Evolutionary conservation across 2,888 invertebrate species (phyloP).

Genomic region (Toxonevra muliebris): DNA sequence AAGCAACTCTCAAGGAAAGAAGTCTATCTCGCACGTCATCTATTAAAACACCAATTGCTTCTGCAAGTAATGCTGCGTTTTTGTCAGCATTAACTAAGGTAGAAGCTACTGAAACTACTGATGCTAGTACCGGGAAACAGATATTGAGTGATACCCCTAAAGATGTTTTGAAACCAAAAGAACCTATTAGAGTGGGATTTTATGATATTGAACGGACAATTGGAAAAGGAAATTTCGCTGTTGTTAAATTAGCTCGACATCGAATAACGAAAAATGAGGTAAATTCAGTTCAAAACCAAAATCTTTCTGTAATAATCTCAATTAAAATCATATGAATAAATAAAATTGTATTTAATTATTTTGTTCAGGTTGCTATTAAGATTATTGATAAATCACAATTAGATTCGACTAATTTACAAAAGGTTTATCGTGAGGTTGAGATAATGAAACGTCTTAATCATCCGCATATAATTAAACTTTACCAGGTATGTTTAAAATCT

Average conservation of each 20-base stretch:
- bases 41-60: neutral
- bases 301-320: slow-evolving; percentile 1
- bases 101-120: slow-evolving; percentile 29
- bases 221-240: slow-evolving; percentile 99
- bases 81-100: slow-evolving; percentile 6
- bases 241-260: slow-evolving; percentile 97
- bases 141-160: slow-evolving; percentile 40
- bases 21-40: neutral
- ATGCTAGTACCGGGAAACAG: slow-evolving; percentile 20
- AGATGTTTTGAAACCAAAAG: slow-evolving; percentile 64
- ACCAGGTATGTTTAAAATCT: slow-evolving; percentile 69
- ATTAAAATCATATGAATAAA: too few species aligned
- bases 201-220: slow-evolving; percentile 98
- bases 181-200: slow-evolving; percentile 91
- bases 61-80: neutral
- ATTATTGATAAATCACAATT: slow-evolving; percentile 94
- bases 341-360: neutral
- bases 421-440: slow-evolving; percentile 96
- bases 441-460: slow-evolving; percentile 97
- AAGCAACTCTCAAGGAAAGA: neutral
- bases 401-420: slow-evolving; percentile 89
- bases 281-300: slow-evolving; percentile 55
- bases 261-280: slow-evolving; percentile 99
- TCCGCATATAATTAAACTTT: slow-evolving; percentile 97
- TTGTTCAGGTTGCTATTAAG: slow-evolving; percentile 90